These are phyloP conservation scores for Trissolcus basalis DNA, from an alignment of 1,140 invertebrate species.

Conservation along the genomic window DNA sequence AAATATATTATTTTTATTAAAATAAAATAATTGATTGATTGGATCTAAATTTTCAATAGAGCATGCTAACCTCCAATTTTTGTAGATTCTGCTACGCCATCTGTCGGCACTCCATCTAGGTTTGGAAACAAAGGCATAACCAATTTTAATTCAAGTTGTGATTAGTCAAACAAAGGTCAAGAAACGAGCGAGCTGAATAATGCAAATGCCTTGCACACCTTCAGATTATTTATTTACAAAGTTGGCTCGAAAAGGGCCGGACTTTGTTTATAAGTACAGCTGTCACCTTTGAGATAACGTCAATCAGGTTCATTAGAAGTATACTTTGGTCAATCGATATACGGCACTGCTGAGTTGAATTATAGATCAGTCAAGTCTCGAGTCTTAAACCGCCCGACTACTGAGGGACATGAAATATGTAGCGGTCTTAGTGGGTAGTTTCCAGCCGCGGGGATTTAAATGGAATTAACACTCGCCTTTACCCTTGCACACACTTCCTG, in stretches of 20 bases:
- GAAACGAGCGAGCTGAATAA: conserved; percentile 14
- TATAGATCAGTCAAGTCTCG: conserved; percentile 69
- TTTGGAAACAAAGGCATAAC: too few species aligned
- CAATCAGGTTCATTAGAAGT: conserved; percentile 58
- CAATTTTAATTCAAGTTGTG: background rate
- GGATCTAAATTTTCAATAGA: too few species aligned
- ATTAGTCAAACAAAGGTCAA: conserved; percentile 12
- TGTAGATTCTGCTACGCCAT: too few species aligned
- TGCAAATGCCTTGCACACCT: conserved; percentile 16
- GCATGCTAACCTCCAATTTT: too few species aligned
- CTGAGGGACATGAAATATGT: conserved; percentile 71
- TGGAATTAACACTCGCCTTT: conserved; percentile 71
- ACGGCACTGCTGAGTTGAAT: conserved; percentile 59
- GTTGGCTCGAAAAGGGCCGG: conserved; percentile 11
- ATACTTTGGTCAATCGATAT: conserved; percentile 63
- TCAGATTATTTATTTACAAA: conserved; percentile 18
- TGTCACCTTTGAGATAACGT: conserved; percentile 33
- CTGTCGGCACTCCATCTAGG: too few species aligned
- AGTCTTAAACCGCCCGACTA: conserved; percentile 48
- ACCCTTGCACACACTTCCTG: conserved; percentile 29
- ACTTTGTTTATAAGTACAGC: conserved; percentile 21
- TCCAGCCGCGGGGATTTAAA: conserved; percentile 65
- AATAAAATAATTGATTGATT: too few species aligned
- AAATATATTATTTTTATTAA: too few species aligned
- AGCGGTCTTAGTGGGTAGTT: conserved; percentile 73